Conservation (phyloP, 2,888 invertebrate species). For the Parelbella ahira region DNA sequence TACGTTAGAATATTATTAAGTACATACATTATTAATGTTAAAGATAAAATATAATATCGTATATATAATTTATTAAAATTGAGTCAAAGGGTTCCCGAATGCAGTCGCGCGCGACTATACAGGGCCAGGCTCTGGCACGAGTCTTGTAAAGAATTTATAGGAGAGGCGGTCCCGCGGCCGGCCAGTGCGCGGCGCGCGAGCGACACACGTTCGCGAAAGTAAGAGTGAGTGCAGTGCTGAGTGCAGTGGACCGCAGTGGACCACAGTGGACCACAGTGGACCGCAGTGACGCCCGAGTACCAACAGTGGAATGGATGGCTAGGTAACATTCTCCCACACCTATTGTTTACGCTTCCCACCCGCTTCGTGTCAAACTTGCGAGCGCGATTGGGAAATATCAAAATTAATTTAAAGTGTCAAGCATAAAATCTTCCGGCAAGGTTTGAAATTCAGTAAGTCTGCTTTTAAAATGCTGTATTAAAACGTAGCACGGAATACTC, state of each 20-base stretch:
- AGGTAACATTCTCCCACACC: conserved; percentile 32
- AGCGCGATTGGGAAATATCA: too few species aligned
- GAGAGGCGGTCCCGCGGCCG: conserved; percentile 61
- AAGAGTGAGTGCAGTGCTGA: conserved; percentile 47
- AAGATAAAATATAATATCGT: too few species aligned
- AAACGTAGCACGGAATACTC: too few species aligned
- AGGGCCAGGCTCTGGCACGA: conserved; percentile 69
- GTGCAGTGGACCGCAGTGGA: conserved; percentile 48
- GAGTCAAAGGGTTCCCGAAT: conserved; percentile 43
- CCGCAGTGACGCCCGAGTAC: conserved; percentile 27
- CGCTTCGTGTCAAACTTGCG: too few species aligned
- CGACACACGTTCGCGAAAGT: conserved; percentile 43
- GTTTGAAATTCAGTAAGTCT: too few species aligned
- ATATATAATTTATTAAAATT: too few species aligned
- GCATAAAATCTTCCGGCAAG: too few species aligned
- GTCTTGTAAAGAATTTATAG: conserved; percentile 75
- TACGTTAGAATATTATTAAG: too few species aligned
- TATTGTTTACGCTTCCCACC: conserved; percentile 24
- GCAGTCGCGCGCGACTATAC: conserved; percentile 56
- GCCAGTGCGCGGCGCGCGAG: conserved; percentile 45
- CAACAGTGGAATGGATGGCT: conserved; percentile 40
- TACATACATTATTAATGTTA: too few species aligned
- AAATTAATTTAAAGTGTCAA: too few species aligned
- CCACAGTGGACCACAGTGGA: conserved; percentile 43
- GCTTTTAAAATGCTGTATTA: too few species aligned